phyloP scores from a whole-genome alignment of 1,140 invertebrate genomes.

The Drosophila ironensis region DNA sequence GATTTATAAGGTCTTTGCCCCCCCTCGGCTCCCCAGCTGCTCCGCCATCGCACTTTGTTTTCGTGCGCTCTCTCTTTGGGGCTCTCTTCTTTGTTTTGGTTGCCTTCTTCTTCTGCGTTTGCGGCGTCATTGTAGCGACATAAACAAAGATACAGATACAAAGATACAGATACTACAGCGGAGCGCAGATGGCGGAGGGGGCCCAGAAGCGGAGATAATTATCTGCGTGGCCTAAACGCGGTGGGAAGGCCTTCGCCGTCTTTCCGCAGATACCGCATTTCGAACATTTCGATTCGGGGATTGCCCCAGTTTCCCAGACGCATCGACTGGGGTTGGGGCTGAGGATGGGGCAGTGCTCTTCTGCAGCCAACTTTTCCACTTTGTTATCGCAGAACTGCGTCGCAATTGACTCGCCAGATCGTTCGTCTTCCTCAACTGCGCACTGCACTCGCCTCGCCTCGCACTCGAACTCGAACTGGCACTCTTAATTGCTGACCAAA shows the following conservation, averaged over 20 bases:
- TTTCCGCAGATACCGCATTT: constrained; percentile 2
- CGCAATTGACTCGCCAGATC: constrained; percentile 22
- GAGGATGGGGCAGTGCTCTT: not conserved
- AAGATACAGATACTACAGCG: constrained; percentile 3
- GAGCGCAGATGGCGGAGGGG: not conserved
- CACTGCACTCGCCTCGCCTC: too few species aligned
- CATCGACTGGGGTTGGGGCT: too few species aligned
- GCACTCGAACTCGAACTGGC: too few species aligned
- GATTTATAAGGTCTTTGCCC: constrained; percentile 79
- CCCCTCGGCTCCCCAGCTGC: constrained; percentile 18
- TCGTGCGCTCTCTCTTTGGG: constrained; percentile 22
- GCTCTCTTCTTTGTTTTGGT: constrained; percentile 70
- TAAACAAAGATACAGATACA: constrained; percentile 46
- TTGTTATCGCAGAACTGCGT: constrained; percentile 2
- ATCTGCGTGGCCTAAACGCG: constrained; percentile 16
- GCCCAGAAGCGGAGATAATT: constrained; percentile 19
- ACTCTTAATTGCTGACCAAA: constrained; percentile 67
- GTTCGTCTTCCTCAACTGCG: constrained; percentile 51
- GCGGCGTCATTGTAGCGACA: constrained; percentile 24
- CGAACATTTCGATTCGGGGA: not conserved
- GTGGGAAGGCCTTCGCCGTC: not conserved
- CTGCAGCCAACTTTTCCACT: constrained; percentile 3
- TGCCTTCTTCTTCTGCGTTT: constrained; percentile 55
- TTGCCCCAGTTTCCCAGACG: constrained; percentile 12
- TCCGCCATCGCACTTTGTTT: constrained; percentile 36